Evolutionary conservation across 2,797 vertebrate genomes (phyloP).

Genomic region (Arnoldichthys spilopterus): DNA sequence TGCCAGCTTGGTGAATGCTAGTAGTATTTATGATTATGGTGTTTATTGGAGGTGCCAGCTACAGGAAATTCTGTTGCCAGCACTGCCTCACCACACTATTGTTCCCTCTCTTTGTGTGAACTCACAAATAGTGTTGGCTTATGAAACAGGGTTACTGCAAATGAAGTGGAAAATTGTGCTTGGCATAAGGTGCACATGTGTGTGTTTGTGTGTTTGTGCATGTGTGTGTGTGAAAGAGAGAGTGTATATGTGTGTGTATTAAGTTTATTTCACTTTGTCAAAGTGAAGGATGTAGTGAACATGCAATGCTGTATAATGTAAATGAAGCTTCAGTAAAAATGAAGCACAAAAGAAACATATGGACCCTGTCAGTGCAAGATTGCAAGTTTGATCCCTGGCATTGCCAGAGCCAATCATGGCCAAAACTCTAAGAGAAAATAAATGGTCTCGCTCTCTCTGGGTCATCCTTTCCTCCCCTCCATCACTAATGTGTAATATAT

Average conservation of each 20-base stretch:
- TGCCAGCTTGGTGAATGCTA: slow-evolving; percentile 20
- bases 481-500: too few relatives aligned
- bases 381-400: too few relatives aligned
- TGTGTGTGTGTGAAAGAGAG: background rate
- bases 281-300: background rate
- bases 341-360: background rate
- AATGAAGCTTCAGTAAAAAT: background rate
- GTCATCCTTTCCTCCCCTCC: too few relatives aligned
- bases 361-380: too few relatives aligned
- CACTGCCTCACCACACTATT: background rate
- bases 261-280: background rate
- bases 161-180: slow-evolving; percentile 6
- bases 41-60: slow-evolving; percentile 17
- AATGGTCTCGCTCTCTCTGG: too few relatives aligned
- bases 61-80: slow-evolving; percentile 9
- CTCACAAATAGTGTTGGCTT: slow-evolving; percentile 8
- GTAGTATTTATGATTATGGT: slow-evolving; percentile 32
- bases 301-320: background rate
- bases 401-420: too few relatives aligned
- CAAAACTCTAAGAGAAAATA: too few relatives aligned
- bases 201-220: background rate
- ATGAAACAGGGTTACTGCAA: background rate
- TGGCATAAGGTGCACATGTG: background rate
- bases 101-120: slow-evolving; percentile 8
- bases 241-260: background rate